Evolutionary conservation across 2,797 vertebrate genomes (phyloP), one percentile per base, ranked within the genome.

Genomic region (Chrysocyon brachyurus): DNA sequence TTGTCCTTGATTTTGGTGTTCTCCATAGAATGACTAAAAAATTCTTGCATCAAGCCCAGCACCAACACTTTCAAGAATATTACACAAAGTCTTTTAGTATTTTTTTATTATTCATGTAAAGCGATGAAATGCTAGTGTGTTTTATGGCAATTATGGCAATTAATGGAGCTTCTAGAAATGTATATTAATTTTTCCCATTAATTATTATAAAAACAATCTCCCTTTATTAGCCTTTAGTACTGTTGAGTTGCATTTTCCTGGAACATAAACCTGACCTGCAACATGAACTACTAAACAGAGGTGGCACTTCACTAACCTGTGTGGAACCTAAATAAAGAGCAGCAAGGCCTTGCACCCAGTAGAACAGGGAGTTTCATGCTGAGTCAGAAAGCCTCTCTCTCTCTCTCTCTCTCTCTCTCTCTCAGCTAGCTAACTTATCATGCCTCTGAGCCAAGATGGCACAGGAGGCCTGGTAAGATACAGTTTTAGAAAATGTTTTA

Each of bases 141-240:
- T 82, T 84, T 86, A 22, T 66, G 22, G 49, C 16, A 91, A 24
- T 84, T 86, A 22, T 66, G 22, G 49, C 16, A 91, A 24, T 81
- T 75, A 81, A 31, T 68, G 5, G 24, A 12, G 16, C 54, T 95
- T 88, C 59, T 86, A 21, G 31, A 92, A 88, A 61, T 59, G 2
- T 16, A 81, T 77, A 59, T 77, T 92, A 87, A 64, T 72, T 90
- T 96, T 96, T 92, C 26, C 72, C 40, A 90, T 59, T 52, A 94
- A 83, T 93, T 56, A 90, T 91, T 88, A 49, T 57, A 31, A 21
- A 86, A 68, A 61, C 66, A 82, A 59, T 89, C 46, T 61, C 9
- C 9, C 63, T 92, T 73, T 63, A 81, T 78, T 78, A 33, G 36
- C 36, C 19, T 63, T 70, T 94, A 49, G 21, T 54, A 82, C 66